phyloP scores from a whole-genome alignment of 2,113 vertebrate genomes.

The Prolemur simus region DNA sequence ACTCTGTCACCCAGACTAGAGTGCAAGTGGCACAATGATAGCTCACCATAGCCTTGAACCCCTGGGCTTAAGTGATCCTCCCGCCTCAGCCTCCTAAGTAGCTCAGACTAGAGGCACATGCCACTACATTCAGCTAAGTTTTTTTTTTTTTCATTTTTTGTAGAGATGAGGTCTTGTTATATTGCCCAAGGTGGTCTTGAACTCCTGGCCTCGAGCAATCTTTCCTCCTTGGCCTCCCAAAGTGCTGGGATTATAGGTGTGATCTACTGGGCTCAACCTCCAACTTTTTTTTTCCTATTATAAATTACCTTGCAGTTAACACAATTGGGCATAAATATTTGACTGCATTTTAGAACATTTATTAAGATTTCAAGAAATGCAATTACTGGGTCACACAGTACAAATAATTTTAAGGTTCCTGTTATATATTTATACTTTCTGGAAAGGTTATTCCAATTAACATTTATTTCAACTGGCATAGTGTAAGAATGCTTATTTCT shows the following conservation, averaged over 20 bases:
- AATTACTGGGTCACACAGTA: conserved; percentile 43
- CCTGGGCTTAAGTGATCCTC: neutral
- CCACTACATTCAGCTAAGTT: neutral
- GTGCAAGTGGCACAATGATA: neutral
- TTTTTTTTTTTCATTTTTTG: neutral
- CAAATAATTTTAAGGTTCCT: conserved; percentile 31
- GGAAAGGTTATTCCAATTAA: neutral
- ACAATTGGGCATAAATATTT: conserved; percentile 39
- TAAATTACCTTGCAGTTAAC: conserved; percentile 38
- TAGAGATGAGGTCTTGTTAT: neutral
- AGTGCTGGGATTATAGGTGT: neutral
- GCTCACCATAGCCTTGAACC: neutral
- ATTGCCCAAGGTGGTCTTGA: neutral
- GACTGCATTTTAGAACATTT: conserved; percentile 34
- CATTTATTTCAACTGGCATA: neutral
- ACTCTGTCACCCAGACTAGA: neutral
- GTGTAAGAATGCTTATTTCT: conserved; percentile 45
- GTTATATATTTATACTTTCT: conserved; percentile 45
- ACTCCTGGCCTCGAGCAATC: neutral
- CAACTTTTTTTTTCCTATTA: neutral
- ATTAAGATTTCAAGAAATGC: conserved; percentile 47
- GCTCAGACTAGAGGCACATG: neutral
- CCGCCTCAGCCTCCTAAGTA: neutral
- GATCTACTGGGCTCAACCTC: neutral
- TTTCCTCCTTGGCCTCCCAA: neutral